These are phyloP conservation scores for Drosophila diplacantha DNA, from an alignment of 2,888 invertebrate genomes.

Conservation along the genomic window DNA sequence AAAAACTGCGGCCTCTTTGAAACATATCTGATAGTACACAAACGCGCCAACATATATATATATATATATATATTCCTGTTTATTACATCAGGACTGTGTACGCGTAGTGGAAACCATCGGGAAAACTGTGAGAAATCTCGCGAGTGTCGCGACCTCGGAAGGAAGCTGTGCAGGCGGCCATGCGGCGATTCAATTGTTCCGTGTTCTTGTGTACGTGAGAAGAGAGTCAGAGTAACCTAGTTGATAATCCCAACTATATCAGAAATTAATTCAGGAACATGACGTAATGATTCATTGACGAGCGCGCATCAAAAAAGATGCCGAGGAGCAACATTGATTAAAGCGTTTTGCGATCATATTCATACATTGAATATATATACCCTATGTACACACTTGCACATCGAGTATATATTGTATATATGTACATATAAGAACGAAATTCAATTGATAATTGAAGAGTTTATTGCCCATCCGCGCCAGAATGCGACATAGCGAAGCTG, in stretches of 20 bases:
- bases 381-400: conserved; percentile 18
- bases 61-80: conserved; percentile 20
- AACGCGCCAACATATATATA: conserved; percentile 14
- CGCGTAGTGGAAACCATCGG: conserved; percentile 13
- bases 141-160: conserved; percentile 27
- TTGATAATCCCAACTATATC: conserved; percentile 60
- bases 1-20: conserved; percentile 45
- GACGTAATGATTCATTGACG: conserved; percentile 67
- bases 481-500: conserved; percentile 20
- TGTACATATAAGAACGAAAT: conserved; percentile 48
- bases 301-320: conserved; percentile 28
- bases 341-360: conserved; percentile 47
- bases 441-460: conserved; percentile 59
- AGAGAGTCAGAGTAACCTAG: conserved; percentile 45
- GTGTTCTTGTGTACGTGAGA: conserved; percentile 76
- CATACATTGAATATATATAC: conserved; percentile 23
- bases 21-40: conserved; percentile 33
- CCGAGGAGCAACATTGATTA: conserved; percentile 32
- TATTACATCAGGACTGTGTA: conserved; percentile 14
- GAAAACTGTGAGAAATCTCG: conserved; percentile 20
- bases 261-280: conserved; percentile 59
- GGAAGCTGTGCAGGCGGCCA: conserved; percentile 39
- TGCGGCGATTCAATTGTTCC: conserved; percentile 73
- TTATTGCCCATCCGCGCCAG: conserved; percentile 36
- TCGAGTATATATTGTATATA: conserved; percentile 21